Percentiles rank a stretch among this genome's conserved stretches.
Evolutionary conservation across 1,140 invertebrate species (phyloP).

Genomic region (Argopecten irradians): DNA sequence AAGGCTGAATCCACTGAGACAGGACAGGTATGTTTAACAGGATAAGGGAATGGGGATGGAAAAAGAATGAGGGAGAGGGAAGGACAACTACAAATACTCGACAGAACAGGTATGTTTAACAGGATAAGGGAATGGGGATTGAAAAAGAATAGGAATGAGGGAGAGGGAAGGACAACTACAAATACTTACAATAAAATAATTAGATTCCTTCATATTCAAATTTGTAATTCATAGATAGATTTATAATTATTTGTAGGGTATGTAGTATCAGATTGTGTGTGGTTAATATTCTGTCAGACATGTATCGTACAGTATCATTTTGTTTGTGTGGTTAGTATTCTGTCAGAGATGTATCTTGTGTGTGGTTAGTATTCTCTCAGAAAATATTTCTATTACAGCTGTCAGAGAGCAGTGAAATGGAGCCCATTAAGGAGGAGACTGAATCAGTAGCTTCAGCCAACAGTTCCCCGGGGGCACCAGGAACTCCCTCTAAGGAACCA

Average conservation of each 20-base stretch:
- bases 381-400: slow-evolving; percentile 32
- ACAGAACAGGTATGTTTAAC: slow-evolving; percentile 24
- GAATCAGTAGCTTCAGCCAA: slow-evolving; percentile 53
- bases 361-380: neutral
- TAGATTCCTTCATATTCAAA: no score
- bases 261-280: no score
- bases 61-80: neutral
- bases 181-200: no score
- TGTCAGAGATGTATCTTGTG: neutral
- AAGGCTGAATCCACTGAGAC: slow-evolving; percentile 47
- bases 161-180: neutral
- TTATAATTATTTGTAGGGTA: no score
- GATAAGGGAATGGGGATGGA: neutral
- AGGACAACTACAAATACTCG: neutral
- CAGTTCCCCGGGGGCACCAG: neutral
- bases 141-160: neutral
- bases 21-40: slow-evolving; percentile 26
- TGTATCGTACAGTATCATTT: no score
- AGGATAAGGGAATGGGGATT: neutral
- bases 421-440: slow-evolving; percentile 68
- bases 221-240: no score
- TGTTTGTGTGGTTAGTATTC: no score
- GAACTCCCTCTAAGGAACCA: slow-evolving; percentile 29
- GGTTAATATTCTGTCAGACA: no score
- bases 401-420: slow-evolving; percentile 63